Conservation (phyloP, 2,797 vertebrate genomes). For the Sarcophilus harrisii region DNA sequence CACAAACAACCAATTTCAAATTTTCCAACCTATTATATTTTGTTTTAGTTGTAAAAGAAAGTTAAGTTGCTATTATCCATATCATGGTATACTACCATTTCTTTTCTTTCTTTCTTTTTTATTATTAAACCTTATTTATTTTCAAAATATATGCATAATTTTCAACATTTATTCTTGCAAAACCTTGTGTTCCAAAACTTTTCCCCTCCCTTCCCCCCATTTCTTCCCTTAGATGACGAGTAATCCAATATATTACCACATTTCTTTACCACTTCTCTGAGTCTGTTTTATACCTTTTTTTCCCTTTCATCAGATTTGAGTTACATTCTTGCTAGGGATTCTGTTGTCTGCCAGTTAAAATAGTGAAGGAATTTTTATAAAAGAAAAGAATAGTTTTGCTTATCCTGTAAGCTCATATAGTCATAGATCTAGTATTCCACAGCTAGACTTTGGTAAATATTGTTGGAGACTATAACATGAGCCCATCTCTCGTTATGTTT, state of each 20-base stretch:
- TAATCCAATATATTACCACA: no score
- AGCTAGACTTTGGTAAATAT: conserved; percentile 93
- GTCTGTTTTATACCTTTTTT: conserved; percentile 89
- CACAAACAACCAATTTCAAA: conserved; percentile 89
- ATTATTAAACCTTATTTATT: no score
- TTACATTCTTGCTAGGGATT: conserved; percentile 96
- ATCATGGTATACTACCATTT: conserved; percentile 96
- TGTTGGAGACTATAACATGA: conserved; percentile 91
- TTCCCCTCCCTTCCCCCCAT: no score
- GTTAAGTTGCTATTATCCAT: conserved; percentile 96
- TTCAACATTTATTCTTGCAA: no score
- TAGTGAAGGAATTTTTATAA: conserved; percentile 92
- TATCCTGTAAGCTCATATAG: conserved; percentile 87
- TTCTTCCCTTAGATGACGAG: no score
- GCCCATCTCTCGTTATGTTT: conserved; percentile 72
- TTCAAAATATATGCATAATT: no score
- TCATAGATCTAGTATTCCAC: conserved; percentile 97
- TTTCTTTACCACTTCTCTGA: conserved; percentile 92
- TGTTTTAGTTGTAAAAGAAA: conserved; percentile 92
- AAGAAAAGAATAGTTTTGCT: conserved; percentile 87
- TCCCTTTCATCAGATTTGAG: conserved; percentile 87
- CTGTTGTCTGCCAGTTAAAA: conserved; percentile 96
- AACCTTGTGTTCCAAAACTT: no score
- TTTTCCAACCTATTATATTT: conserved; percentile 92
- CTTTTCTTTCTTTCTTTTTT: conserved; percentile 88